Conservation (phyloP, 1,140 invertebrate species). For the Meloidogyne hapla region DNA sequence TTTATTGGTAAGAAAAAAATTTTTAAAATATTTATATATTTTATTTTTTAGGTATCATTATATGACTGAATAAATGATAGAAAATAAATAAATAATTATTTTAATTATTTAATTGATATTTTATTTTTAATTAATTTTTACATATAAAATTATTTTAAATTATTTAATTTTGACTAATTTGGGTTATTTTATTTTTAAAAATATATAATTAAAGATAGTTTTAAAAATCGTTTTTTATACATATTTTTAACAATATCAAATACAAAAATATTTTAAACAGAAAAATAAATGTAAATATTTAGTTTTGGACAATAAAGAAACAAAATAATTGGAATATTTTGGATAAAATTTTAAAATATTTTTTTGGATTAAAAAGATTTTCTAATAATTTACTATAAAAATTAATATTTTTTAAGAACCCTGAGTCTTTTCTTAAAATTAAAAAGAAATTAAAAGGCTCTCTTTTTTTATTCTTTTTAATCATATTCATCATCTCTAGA, state of each 20-base stretch:
- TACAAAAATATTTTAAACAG: neutral
- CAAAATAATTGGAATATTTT: too few relatives aligned
- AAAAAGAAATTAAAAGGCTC: neutral
- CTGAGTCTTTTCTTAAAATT: neutral
- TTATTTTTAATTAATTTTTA: too few relatives aligned
- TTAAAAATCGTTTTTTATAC: too few relatives aligned
- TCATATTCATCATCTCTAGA: conserved; percentile 42
- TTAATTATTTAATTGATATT: neutral
- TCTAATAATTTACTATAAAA: neutral
- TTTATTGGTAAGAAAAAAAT: conserved; percentile 62
- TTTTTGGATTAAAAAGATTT: neutral
- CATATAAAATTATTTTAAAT: too few relatives aligned
- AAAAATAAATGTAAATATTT: neutral
- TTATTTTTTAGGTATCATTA: conserved; percentile 45
- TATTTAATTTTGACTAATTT: too few relatives aligned
- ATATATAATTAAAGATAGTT: too few relatives aligned
- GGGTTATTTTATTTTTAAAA: too few relatives aligned
- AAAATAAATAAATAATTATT: neutral
- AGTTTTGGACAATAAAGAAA: too few relatives aligned
- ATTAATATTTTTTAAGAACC: neutral
- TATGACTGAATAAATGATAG: conserved; percentile 26
- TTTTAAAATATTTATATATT: neutral
- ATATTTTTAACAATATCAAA: too few relatives aligned
- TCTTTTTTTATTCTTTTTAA: too few relatives aligned
- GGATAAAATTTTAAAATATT: too few relatives aligned